Evolutionary conservation across 2,888 invertebrate genomes (phyloP), one percentile per base, ranked within the genome.

Genomic region (Protodeltote pygarga): DNA sequence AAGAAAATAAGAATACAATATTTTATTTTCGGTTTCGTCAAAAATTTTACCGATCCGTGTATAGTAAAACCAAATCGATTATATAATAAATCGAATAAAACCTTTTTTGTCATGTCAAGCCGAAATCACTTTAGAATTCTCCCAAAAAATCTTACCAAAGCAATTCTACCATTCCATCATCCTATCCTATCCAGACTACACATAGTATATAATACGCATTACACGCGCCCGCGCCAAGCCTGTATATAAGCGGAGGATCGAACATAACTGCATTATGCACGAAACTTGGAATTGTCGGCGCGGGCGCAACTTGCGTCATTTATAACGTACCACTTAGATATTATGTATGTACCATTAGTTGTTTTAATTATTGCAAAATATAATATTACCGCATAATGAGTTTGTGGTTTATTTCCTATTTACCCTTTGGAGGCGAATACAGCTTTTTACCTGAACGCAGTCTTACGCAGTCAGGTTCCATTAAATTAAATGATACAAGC

Each of bases 211-310:
- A 28, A 34, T 34, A 35, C 5, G 3, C 31, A 40, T 39, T 42
- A 52, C 14, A 48, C 47, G 41, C 44, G 62, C 66, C 77, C 81
- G 85, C 79, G 82, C 71, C 79, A 55, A 60, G 64, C 76, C 46
- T 88, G 87, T 87, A 87, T 42, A 87, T 87, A 87, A 44, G 52
- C 39, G 49, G 40, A n/a, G 39, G 27, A 9, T n/a, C 46, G 55
- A 49, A 47, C 71, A 68, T 66, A 71, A 85, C 90, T 91, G 90
- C 88, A 87, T 51, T 73, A 86, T 90, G 91, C 91, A 91, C 91
- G 72, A 81, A 44, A 64, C 65, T 74, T 82, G 91, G 91, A 91
- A 91, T 91, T 92, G 91, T 52, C 58, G 79, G 82, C 86, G 87
- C 81, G 81, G 79, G 74, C 42, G 13, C 53, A 48, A 67, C 45